Conservation (phyloP, 2,888 invertebrate genomes). For the Argyra leucocephala region DNA sequence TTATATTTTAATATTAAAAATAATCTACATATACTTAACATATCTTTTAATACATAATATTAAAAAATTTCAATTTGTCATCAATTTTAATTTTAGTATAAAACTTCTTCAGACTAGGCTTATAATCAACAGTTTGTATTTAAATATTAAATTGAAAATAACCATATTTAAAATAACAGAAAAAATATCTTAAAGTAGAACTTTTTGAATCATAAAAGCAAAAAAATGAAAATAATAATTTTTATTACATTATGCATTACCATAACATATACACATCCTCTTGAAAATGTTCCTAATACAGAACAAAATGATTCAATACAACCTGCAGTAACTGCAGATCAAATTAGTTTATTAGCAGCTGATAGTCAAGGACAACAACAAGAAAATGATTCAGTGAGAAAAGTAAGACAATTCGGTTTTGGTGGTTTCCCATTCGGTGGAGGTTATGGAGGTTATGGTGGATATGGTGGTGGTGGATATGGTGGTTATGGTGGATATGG, state of each 20-base stretch:
- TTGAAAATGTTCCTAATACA: background rate
- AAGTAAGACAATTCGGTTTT: background rate
- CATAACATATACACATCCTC: background rate
- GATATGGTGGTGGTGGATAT: constrained; percentile 11
- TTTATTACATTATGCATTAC: background rate
- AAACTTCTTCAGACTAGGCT: too few species aligned
- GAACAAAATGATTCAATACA: too few species aligned
- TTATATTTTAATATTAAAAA: too few species aligned
- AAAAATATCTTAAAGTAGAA: too few species aligned
- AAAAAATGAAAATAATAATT: background rate
- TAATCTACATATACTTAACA: too few species aligned
- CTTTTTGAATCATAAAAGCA: background rate
- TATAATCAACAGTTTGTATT: too few species aligned
- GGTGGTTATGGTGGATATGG: background rate
- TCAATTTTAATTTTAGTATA: too few species aligned
- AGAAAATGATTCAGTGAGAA: background rate
- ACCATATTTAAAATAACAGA: too few species aligned
- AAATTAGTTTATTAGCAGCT: background rate
- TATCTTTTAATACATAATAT: too few species aligned
- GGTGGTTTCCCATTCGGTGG: constrained; percentile 2
- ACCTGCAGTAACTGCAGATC: background rate
- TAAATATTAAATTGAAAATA: too few species aligned
- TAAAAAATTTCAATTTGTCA: too few species aligned
- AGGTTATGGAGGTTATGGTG: constrained; percentile 18
- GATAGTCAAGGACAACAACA: background rate